Evolutionary conservation across 2,113 vertebrate species (phyloP), one percentile per base, ranked within the genome.

Genomic region (Potamarius usumacintae): DNA sequence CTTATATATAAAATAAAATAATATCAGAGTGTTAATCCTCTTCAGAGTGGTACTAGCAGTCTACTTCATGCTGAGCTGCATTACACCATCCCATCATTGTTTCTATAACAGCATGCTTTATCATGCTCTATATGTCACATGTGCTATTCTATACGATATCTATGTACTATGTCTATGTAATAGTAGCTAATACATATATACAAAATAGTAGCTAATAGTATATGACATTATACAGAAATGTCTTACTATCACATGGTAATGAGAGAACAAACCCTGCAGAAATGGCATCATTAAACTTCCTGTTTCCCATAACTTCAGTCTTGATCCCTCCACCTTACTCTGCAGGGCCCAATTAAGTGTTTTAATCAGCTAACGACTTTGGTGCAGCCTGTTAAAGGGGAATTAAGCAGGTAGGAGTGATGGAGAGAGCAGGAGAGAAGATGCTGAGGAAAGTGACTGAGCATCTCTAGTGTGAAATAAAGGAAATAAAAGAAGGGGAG

Each of bases 321-420:
- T 89, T 89, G 88, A 93, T 86, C 74, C 85, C 94, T 94, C 91
- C 86, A 55, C 90, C 90, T 76, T 83, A 89, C 72, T 86, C 88
- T 91, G 91, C 89, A 83, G 90, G 92, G 94, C 92, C 94, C 95
- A 95, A 95, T 95, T 96, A 95, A 94, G 95, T 92, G 92, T 92
- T 94, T 94, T 95, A 95, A 96, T 95, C 94, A 95, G 94, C 95
- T 95, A 95, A 95, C 92, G 93, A 95, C 93, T 94, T 90, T 91
- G 91, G 93, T 88, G 92, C 93, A 93, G 91, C 93, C 94, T 92
- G 92, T 95, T 95, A 95, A 94, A 94, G 92, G 93, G 93, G 93
- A 95, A 95, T 95, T 94, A 95, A 95, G 94, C 93, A 92, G 92
- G 89, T 89, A 91, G 88, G 88, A 94, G 92, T 90, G 87, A 91